A percentile compares a stretch with the other conserved stretches of the same genome.
Conservation (phyloP, 1,140 invertebrate species). For the Semibalanus balanoides region DNA sequence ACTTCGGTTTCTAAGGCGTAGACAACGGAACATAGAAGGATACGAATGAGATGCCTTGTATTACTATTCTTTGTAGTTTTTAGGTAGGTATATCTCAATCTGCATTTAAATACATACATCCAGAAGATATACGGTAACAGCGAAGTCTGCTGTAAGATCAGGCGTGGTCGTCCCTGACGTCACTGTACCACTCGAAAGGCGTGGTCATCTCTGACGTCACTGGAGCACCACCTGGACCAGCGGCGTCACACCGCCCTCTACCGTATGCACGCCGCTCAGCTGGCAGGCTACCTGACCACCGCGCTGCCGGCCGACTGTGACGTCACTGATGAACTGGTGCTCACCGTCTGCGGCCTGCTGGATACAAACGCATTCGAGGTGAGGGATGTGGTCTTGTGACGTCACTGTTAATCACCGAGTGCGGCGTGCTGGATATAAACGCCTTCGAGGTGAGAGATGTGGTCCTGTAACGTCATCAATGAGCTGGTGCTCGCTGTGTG, state of each 20-base stretch:
- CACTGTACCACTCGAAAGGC: slow-evolving; percentile 5
- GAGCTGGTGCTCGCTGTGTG: slow-evolving; percentile 50
- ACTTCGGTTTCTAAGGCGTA: too few species aligned
- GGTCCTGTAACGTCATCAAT: slow-evolving; percentile 33
- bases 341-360: slow-evolving; percentile 52
- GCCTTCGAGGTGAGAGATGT: slow-evolving; percentile 51
- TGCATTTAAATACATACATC: too few species aligned
- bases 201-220: neutral
- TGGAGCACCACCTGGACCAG: slow-evolving; percentile 20
- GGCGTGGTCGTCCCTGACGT: neutral
- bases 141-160: too few species aligned
- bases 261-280: slow-evolving; percentile 11
- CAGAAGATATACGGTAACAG: too few species aligned
- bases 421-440: slow-evolving; percentile 61
- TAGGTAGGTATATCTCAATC: too few species aligned
- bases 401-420: slow-evolving; percentile 41
- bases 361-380: slow-evolving; percentile 70
- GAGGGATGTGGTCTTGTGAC: slow-evolving; percentile 25
- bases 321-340: slow-evolving; percentile 38
- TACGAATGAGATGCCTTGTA: too few species aligned
- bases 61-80: too few species aligned
- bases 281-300: slow-evolving; percentile 18
- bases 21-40: too few species aligned
- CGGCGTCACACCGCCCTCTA: slow-evolving; percentile 3
- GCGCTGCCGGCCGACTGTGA: slow-evolving; percentile 12